Evolutionary conservation across 1,140 invertebrate species (phyloP), one percentile per base, ranked within the genome.

Genomic region (Homarus americanus): DNA sequence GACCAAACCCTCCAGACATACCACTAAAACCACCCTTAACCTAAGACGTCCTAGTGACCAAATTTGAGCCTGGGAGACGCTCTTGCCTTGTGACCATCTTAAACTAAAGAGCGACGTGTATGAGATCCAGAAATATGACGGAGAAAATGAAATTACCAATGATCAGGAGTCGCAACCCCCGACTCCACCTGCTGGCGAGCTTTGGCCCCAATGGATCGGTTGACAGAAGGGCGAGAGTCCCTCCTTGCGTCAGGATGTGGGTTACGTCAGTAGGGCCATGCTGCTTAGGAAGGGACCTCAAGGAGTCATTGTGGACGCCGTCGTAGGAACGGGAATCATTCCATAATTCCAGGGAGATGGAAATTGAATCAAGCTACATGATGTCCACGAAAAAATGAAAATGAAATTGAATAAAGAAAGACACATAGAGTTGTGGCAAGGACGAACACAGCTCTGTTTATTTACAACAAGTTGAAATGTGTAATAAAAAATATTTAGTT

Each of bases 41-140:
- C 3, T 24, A n/a, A 15, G 24, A 24, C 15, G 7, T n/a, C 34
- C 20, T 32, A 84, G 66, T 24, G 82, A 12, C 58, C n/a, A 69
- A 38, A 12, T 17, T 69, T 24, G 24, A 24, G 40, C 24, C 40
- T 24, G 9, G n/a, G 4, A 7, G 63, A 10, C 28, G 4, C 36
- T 32, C 86, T 44, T 38, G 1, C 28, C 53, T 20, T 63, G 28
- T 73, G n/a, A 69, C 34, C 41, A n/a, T 88, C 53, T 66, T 73
- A 76, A 12, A 1, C n/a, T 28, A 34, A 38, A 10, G 7, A 28
- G 36, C 15, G 58, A 82, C 80, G 66, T 76, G 78, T 89, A 89
- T 82, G 79, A 89, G 87, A 89, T 82, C 87, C 79, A 83, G 87
- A 89, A 89, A 89, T 89, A 89, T 89, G 79, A 89, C 79, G 41